These are phyloP conservation scores for Ramphastos sulfuratus DNA, from an alignment of 2,113 vertebrate genomes.

Conservation along the genomic window DNA sequence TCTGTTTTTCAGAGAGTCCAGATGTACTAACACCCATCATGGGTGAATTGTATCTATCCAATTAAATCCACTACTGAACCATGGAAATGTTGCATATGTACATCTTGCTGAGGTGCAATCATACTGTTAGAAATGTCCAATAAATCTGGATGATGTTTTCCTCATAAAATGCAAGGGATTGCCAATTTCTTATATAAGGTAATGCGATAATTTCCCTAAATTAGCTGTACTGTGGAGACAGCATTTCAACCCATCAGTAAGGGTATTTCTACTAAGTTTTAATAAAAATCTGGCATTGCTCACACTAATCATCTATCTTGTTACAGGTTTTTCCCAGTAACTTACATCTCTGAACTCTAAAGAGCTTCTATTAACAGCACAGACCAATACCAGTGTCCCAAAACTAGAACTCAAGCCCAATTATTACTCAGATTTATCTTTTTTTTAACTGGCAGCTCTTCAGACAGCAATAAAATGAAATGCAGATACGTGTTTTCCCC, in stretches of 20 bases:
- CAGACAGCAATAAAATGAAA: slow-evolving; percentile 24
- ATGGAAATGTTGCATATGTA: neutral
- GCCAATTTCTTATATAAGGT: neutral
- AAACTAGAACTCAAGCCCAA: neutral
- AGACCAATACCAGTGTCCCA: neutral
- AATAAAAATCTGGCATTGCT: neutral
- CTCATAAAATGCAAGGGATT: neutral
- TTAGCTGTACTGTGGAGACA: neutral
- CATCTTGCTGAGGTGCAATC: neutral
- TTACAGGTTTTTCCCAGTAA: neutral
- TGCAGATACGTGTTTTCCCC: neutral
- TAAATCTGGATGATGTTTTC: neutral
- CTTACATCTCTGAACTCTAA: neutral
- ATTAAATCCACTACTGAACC: neutral
- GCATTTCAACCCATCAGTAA: neutral
- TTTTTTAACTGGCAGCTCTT: neutral
- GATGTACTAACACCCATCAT: neutral
- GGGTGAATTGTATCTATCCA: neutral
- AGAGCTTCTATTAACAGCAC: neutral
- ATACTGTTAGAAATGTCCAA: neutral
- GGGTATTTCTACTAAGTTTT: neutral
- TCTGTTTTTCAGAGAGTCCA: neutral
- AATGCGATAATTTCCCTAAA: neutral
- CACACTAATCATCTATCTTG: neutral
- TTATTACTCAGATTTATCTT: neutral